Conservation (phyloP, 2,888 invertebrate genomes). For the Molanna angustata region DNA sequence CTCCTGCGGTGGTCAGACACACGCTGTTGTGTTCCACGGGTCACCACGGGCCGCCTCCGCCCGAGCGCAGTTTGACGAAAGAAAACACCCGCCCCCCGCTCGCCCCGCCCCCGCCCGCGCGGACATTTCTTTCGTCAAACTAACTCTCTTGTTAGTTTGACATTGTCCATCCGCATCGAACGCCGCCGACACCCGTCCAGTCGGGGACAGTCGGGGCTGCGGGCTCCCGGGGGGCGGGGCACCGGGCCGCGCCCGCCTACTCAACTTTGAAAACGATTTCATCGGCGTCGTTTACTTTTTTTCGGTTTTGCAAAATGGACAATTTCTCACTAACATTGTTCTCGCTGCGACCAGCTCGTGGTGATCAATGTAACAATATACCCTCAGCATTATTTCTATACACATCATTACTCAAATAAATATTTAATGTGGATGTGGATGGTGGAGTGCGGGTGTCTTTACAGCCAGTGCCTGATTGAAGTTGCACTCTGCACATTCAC, state of each 20-base stretch:
- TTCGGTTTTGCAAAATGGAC: slow-evolving; percentile 31
- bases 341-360: slow-evolving; percentile 18
- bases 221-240: not conserved
- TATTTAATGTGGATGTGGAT: too few species aligned
- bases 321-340: slow-evolving; percentile 33
- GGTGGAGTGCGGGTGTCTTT: too few species aligned
- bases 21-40: slow-evolving; percentile 1
- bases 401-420: not conserved
- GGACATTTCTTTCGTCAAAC: slow-evolving; percentile 36
- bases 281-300: slow-evolving; percentile 1
- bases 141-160: slow-evolving; percentile 34
- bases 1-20: slow-evolving; percentile 56
- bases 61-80: slow-evolving; percentile 26
- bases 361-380: slow-evolving; percentile 7
- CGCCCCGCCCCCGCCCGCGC: slow-evolving; percentile 29
- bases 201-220: not conserved
- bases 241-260: not conserved
- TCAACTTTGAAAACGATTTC: not conserved
- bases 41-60: not conserved
- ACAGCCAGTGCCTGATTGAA: too few species aligned
- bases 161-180: slow-evolving; percentile 34
- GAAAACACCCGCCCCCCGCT: slow-evolving; percentile 22
- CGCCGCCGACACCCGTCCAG: not conserved
- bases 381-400: slow-evolving; percentile 2
- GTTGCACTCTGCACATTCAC: too few species aligned